Evolutionary conservation across 2,888 invertebrate genomes (phyloP).

Genomic region (Drosophila recens): DNA sequence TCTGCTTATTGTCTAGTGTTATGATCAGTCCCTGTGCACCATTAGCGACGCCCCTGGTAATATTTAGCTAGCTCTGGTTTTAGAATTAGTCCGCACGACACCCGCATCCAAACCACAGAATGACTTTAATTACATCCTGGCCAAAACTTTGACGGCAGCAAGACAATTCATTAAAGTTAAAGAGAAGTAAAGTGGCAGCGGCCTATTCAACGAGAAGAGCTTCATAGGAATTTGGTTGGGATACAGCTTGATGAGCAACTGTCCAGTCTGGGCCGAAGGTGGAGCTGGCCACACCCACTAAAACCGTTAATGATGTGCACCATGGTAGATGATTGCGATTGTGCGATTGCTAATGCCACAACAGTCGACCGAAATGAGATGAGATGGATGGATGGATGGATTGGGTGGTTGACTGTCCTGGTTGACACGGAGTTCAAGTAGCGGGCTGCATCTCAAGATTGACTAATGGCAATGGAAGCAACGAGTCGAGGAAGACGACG

Average conservation of each 20-base stretch:
- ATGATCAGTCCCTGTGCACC: not conserved
- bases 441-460: slow-evolving; percentile 75
- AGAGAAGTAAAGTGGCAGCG: slow-evolving; percentile 24
- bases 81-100: not conserved
- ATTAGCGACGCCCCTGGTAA: slow-evolving; percentile 16
- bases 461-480: slow-evolving; percentile 70
- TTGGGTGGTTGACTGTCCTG: slow-evolving; percentile 43
- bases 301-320: slow-evolving; percentile 77
- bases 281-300: slow-evolving; percentile 50
- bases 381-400: slow-evolving; percentile 37
- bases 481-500: slow-evolving; percentile 42
- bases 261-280: slow-evolving; percentile 34
- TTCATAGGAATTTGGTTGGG: slow-evolving; percentile 51
- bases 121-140: slow-evolving; percentile 64
- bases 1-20: not conserved
- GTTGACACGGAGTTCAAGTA: slow-evolving; percentile 71
- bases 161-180: slow-evolving; percentile 72
- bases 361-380: slow-evolving; percentile 49
- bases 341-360: slow-evolving; percentile 58
- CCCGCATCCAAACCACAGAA: slow-evolving; percentile 18
- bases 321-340: slow-evolving; percentile 72
- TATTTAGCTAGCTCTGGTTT: not conserved
- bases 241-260: slow-evolving; percentile 48
- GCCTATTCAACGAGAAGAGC: slow-evolving; percentile 24
- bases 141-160: slow-evolving; percentile 43